A percentile compares a stretch with the other conserved stretches of the same genome.
These are phyloP conservation scores for Noctua pronuba DNA, from an alignment of 2,888 invertebrate genomes.

Conservation along the genomic window DNA sequence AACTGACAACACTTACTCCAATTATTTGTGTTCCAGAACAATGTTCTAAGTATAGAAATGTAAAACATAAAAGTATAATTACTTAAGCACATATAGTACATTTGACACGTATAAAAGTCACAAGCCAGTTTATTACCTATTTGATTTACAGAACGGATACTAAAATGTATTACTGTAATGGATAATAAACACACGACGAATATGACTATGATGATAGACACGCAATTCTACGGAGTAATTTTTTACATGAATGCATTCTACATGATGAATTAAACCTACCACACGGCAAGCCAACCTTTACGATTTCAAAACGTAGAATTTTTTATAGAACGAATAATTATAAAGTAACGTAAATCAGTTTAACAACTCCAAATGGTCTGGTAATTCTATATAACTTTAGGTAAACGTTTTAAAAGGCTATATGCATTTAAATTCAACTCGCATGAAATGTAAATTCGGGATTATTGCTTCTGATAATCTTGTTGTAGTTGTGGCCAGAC, in stretches of 20 bases:
- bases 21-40: conserved; percentile 11
- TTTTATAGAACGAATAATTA: conserved; percentile 60
- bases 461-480: conserved; percentile 60
- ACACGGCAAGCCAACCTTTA: conserved; percentile 62
- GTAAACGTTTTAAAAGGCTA: conserved; percentile 49
- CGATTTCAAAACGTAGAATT: conserved; percentile 61
- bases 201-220: conserved; percentile 76
- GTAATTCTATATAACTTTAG: conserved; percentile 54
- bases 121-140: conserved; percentile 67
- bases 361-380: conserved; percentile 63
- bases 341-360: conserved; percentile 67
- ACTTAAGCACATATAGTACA: conserved; percentile 13
- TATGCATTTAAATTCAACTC: conserved; percentile 60
- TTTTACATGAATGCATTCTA: conserved; percentile 65
- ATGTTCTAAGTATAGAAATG: neutral
- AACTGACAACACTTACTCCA: neutral
- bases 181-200: conserved; percentile 72
- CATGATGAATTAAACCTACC: conserved; percentile 50
- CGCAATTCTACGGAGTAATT: conserved; percentile 71
- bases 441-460: conserved; percentile 50
- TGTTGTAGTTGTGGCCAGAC: conserved; percentile 44
- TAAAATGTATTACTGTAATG: conserved; percentile 79
- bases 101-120: conserved; percentile 49
- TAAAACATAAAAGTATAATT: conserved; percentile 19
- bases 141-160: conserved; percentile 76